Base-by-base conservation (phyloP, 2,888 invertebrate species). In the Ophion ellenae region DNA sequence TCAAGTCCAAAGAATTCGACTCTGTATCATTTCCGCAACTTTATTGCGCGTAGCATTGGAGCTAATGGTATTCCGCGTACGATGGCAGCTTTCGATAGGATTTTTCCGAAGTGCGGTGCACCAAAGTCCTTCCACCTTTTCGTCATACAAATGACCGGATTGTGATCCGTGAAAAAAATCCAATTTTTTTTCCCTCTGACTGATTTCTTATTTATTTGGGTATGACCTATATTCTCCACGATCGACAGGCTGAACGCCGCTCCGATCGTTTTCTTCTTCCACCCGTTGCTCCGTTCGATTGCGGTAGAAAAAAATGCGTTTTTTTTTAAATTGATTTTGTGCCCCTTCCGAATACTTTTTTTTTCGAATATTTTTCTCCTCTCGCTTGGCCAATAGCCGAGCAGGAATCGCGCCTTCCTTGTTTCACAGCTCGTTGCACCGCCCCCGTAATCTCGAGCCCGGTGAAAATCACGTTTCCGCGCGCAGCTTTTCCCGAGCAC, bases 341-440 rank as follows among this genome's bases (percentile, higher is more conserved):
- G n/a, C 36, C 45, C 63, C 36, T 14, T 32, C 32, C 4, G 32
- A 32, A 32, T 32, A 32, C 36, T 70, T 61, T 73, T 74, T 59
- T 61, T 63, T 32, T 80, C 32, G 0, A 32, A 4, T 10, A 47
- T 47, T 61, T 76, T 71, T 79, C 73, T 61, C 71, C 47, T 61
- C 66, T 59, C 53, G 45, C 53, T 79, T 70, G 82, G 81, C 84
- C 75, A 79, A 82, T 79, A 71, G 80, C 10, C 69, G 73, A 61
- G 45, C 75, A 74, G 53, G 69, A 69, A 76, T 70, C 76, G n/a
- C 14, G 53, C 70, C 89, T 87, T 89, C 90, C 90, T 89, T 87
- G 89, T 92, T 92, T 92, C 90, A 91, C 92, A 90, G 89, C 86
- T 89, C 88, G 85, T 81, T 91, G 91, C 89, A 89, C 90, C 88